Conservation (phyloP, 2,113 vertebrate species). For the Ivindomyrus marchei region DNA sequence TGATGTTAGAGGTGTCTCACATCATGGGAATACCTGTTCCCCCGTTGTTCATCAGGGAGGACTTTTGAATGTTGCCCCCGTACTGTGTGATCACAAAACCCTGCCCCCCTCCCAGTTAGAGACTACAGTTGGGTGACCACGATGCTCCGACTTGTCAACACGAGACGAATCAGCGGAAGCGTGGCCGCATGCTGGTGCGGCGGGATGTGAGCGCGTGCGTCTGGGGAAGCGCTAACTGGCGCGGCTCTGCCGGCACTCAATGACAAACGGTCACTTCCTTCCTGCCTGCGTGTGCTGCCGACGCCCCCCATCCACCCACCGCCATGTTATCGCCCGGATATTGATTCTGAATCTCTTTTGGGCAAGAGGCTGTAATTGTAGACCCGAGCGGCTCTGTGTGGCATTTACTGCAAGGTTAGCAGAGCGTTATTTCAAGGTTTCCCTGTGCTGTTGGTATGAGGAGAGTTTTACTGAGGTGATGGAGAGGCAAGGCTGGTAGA, state of each 20-base stretch:
- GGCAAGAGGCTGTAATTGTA: slow-evolving; percentile 70
- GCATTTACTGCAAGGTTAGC: slow-evolving; percentile 49
- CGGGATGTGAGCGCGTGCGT: slow-evolving; percentile 16
- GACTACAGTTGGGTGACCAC: not conserved
- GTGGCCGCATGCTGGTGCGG: slow-evolving; percentile 17
- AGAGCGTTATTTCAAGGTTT: slow-evolving; percentile 50
- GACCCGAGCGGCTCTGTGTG: slow-evolving; percentile 63
- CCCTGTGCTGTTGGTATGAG: slow-evolving; percentile 45
- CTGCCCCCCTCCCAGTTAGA: not conserved
- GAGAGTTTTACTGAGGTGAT: slow-evolving; percentile 49
- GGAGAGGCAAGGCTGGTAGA: slow-evolving; percentile 17
- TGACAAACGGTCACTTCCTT: slow-evolving; percentile 80
- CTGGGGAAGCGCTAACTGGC: not conserved
- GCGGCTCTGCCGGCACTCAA: slow-evolving; percentile 44
- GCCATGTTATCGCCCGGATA: slow-evolving; percentile 75
- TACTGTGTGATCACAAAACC: slow-evolving; percentile 6
- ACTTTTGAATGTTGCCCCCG: slow-evolving; percentile 25
- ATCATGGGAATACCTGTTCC: not conserved
- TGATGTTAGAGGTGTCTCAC: not conserved
- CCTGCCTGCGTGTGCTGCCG: slow-evolving; percentile 69
- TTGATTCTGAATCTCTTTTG: slow-evolving; percentile 79
- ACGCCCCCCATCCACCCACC: slow-evolving; percentile 52
- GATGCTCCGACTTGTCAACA: not conserved
- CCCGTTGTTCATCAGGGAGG: not conserved
- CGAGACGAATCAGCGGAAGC: not conserved